Evolutionary conservation across 2,888 invertebrate genomes (phyloP), one percentile per base, ranked within the genome.

Genomic region (Troides helena): DNA sequence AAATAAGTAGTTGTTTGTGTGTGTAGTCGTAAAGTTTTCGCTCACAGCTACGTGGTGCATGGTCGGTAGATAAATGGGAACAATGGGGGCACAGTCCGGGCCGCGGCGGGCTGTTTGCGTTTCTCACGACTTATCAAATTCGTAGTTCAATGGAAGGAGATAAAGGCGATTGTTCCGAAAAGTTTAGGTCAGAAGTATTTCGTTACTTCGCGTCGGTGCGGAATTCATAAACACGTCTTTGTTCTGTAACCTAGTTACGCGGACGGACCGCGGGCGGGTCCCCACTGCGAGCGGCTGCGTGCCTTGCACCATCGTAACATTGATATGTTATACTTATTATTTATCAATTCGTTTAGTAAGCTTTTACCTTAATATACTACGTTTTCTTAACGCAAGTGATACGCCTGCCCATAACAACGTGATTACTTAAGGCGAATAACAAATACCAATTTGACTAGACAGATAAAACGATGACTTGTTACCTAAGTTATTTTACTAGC

Each of bases 111-210:
- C 78, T 78, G 81, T 88, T 86, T 85, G 83, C 79, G 76, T 78
- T 87, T 90, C 89, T 80, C 90, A 90, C 89, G 86, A 82, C 84
- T 83, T 87, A 89, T 90, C 89, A 82, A 81, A 86, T 90, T 86
- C 85, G 77, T 82, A 84, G 85, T 89, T 89, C 86, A 82, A 74
- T 82, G 78, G 84, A 88, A 87, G 77, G 76, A 82, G 86, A 90
- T 88, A 90, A 86, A 81, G 76, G 80, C 75, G 80, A 87, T 90
- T 89, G 90, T 90, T 87, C 81, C 80, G 76, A 73, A 79, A 80
- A 79, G 76, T 78, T 74, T 77, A 76, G 81, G 79, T 82, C 82
- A 82, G 82, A 77, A 81, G 78, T 78, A 77, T 80, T 78, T 74
- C 76, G 84, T 85, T 81, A 81, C 80, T 78, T 76, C 76, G 60